Base-by-base conservation (phyloP, 2,113 vertebrate species). In the Verasper variegatus region DNA sequence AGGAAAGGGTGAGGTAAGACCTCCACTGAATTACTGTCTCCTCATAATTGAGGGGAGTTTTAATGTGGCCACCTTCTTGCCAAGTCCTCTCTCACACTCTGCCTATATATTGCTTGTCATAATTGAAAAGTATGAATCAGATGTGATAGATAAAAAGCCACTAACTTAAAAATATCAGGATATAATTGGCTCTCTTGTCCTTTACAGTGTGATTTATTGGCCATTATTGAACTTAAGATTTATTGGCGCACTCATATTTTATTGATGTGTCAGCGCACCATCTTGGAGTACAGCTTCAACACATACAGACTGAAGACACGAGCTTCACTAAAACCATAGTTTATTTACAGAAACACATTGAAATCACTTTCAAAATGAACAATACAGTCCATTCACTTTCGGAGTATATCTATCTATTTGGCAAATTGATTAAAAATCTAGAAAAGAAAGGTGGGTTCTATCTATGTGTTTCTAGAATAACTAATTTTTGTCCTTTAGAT, bases 321-420 rank as follows among this genome's bases (percentile, higher is more conserved):
- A 3, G 45, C 24, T 68, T 88, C 85, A 80, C 88, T 92, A 91
- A 87, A 91, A 88, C 68, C 71, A 82, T 64, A 7, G 78, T 94
- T 94, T 94, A 94, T 94, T 94, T 91, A 91, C 86, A 93, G 84
- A 88, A 77, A 84, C 65, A 89, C 75, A 87, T 60, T 76, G 62
- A 80, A 57, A 86, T 83, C 85, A 80, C 77, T 74, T 85, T 81
- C 80, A 82, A 83, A 87, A 85, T 81, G 55, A 90, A 82, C 74
- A 88, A 49, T 60, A 51, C 62, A 71, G 54, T 82, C 65, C 61
- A 76, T 76, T 79, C 66, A 73, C 21, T 60, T 60, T 84, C 82
- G 58, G 74, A 71, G 68, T 26, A 74, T 31, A 66, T 62, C 59
- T 73, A 69, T 75, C 82, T 86, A 82, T 91, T 92, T 91, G 90